These are phyloP conservation scores for Acanthis flammea DNA, from an alignment of 2,797 vertebrate species.

Conservation along the genomic window DNA sequence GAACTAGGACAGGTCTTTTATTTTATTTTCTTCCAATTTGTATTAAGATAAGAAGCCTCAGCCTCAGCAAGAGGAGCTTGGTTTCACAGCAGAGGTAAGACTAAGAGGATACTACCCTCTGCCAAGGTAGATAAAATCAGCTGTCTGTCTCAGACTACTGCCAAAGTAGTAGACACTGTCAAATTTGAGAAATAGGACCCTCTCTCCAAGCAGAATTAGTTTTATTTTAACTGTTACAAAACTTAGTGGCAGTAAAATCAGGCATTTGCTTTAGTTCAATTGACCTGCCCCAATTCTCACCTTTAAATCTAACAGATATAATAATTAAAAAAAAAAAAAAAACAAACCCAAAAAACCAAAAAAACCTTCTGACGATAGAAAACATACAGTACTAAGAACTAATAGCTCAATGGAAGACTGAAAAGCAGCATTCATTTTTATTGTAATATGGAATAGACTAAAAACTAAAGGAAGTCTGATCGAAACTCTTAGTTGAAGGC, in stretches of 20 bases:
- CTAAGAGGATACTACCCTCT: background rate
- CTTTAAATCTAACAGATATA: slow-evolving; percentile 62
- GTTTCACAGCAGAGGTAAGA: background rate
- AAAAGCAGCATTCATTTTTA: slow-evolving; percentile 75
- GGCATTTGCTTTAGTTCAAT: background rate
- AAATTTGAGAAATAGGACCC: background rate
- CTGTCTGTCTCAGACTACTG: background rate
- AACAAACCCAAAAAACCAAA: background rate
- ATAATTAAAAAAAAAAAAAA: background rate
- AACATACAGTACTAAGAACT: slow-evolving; percentile 74
- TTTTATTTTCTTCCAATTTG: background rate
- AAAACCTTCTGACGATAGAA: slow-evolving; percentile 51
- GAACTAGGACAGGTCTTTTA: slow-evolving; percentile 53
- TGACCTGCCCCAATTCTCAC: slow-evolving; percentile 63
- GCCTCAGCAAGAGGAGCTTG: background rate
- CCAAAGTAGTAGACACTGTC: background rate
- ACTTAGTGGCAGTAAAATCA: background rate
- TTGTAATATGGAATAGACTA: slow-evolving; percentile 75
- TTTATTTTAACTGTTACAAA: slow-evolving; percentile 8
- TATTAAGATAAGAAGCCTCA: background rate
- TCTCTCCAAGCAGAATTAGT: background rate
- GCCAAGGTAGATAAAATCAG: background rate
- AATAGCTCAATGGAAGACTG: slow-evolving; percentile 86
- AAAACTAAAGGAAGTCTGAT: slow-evolving; percentile 77
- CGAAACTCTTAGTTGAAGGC: slow-evolving; percentile 73